Percentiles rank a stretch among this genome's conserved stretches.
These are phyloP conservation scores for Macrotrachela quadricornifera DNA, from an alignment of 1,140 invertebrate genomes.

Conservation along the genomic window DNA sequence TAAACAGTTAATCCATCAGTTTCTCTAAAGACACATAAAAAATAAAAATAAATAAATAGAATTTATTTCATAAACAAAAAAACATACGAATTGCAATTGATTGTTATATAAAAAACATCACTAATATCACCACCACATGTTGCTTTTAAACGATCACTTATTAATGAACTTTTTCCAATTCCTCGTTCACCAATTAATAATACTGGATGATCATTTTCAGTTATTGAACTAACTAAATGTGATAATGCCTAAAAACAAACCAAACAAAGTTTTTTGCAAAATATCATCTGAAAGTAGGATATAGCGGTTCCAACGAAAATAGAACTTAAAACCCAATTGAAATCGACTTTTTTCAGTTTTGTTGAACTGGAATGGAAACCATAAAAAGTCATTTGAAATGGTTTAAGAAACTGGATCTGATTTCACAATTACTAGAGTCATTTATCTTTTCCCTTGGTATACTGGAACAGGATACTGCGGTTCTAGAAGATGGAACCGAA, in stretches of 20 bases:
- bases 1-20: constrained; percentile 13
- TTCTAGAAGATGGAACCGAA: too few relatives aligned
- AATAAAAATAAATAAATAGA: background rate
- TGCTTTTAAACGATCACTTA: constrained; percentile 25
- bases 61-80: background rate
- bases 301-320: too few relatives aligned
- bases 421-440: too few relatives aligned
- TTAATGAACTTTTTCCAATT: constrained; percentile 26
- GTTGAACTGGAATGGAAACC: too few relatives aligned
- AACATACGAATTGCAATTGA: constrained; percentile 23
- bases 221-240: constrained; percentile 19
- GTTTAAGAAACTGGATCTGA: too few relatives aligned
- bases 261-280: too few relatives aligned
- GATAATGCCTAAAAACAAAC: constrained; percentile 19
- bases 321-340: too few relatives aligned
- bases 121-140: constrained; percentile 29
- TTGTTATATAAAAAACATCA: constrained; percentile 23
- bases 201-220: constrained; percentile 23
- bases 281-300: too few relatives aligned
- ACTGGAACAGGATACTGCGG: too few relatives aligned
- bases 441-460: too few relatives aligned
- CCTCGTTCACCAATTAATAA: constrained; percentile 27
- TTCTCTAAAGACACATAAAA: background rate
- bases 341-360: too few relatives aligned
- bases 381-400: too few relatives aligned